Base-by-base conservation (phyloP, 2,888 invertebrate genomes). In the Ypsolopha scabrella region DNA sequence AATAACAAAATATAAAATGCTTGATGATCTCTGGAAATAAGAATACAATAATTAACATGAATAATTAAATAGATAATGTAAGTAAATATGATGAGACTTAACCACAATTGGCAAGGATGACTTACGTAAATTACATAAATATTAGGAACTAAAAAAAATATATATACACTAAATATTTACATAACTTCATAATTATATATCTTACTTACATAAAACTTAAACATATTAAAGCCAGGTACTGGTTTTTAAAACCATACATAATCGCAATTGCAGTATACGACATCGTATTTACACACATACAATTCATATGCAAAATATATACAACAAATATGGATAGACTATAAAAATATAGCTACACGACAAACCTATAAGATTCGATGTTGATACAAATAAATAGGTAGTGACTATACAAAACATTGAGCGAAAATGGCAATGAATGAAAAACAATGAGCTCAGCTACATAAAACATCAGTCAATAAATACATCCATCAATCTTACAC, bases 151-250 rank as follows among this genome's bases (percentile, higher is more conserved):
- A 24, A 24, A 54, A 57, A 11, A 43, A 24, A 53, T 37, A 54
- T 41, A 50, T 45, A 51, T 49, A 46, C 47, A 51, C 24, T 43
- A 44, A 14, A 33, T 51, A 51, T 34, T 33, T 48, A 53, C 34
- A 45, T 39, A 41, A 13, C 14, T n/a, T 39, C 10, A 39, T 9
- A 39, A 39, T 39, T 10, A n/a, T 37, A 51, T 45, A 51, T 62
- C 67, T 69, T 68, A 70, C 53, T 70, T 58, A 52, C 11, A 51
- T 41, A 63, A 62, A 56, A 72, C 75, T 75, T 79, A 80, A 69
- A 62, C 65, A 72, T 75, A 80, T 81, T 80, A 81, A 80, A 80
- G 80, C 80, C 79, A 76, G 70, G 74, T 72, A 74, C 70, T 67
- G 64, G 65, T 67, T 55, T 50, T 36, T 57, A 47, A 58, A 64